phyloP scores from a whole-genome alignment of 2,113 vertebrate species.

The Chaetura pelagica region DNA sequence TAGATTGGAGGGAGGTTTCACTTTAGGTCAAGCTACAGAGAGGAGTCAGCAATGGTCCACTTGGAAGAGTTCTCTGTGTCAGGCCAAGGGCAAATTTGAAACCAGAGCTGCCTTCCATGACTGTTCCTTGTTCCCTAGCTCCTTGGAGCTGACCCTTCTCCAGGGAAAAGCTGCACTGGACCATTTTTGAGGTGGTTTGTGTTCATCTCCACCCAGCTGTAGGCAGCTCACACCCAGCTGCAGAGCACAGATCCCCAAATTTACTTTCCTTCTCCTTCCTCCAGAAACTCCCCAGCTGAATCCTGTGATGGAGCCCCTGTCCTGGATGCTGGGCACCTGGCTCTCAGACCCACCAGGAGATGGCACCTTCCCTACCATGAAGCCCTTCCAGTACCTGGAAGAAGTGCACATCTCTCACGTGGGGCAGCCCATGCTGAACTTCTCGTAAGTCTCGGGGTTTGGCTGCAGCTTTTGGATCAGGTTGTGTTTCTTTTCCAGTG shows the following conservation, averaged over 20 bases:
- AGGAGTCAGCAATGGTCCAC: neutral
- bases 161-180: neutral
- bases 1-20: neutral
- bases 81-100: neutral
- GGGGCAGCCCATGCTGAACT: slow-evolving; percentile 94
- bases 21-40: neutral
- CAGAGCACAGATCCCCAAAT: neutral
- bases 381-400: slow-evolving; percentile 90
- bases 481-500: neutral
- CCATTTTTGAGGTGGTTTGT: neutral
- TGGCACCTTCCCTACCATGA: slow-evolving; percentile 84
- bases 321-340: slow-evolving; percentile 96
- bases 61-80: neutral
- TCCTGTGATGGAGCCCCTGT: slow-evolving; percentile 85
- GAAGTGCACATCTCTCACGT: slow-evolving; percentile 89
- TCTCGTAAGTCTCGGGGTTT: slow-evolving; percentile 80
- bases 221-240: neutral
- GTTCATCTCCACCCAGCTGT: neutral
- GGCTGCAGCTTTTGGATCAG: neutral
- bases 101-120: neutral
- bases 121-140: neutral
- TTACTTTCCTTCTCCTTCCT: neutral
- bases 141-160: neutral
- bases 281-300: slow-evolving; percentile 81
- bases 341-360: slow-evolving; percentile 88